Evolutionary conservation across 2,797 vertebrate genomes (phyloP).

Genomic region (Cottoperca gobio): DNA sequence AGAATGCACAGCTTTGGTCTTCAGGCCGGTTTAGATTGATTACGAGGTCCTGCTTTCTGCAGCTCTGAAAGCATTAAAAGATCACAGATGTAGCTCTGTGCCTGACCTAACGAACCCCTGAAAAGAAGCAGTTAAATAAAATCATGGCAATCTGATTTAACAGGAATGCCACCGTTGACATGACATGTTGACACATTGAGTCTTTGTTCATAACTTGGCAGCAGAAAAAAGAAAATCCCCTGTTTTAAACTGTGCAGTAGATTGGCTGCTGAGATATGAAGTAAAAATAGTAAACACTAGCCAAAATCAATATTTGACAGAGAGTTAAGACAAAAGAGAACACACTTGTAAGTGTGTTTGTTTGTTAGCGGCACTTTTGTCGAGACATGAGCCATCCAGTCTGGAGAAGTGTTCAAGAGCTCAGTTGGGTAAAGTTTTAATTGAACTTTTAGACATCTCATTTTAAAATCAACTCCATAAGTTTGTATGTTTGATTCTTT

Average conservation of each 20-base stretch:
- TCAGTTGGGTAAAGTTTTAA: not conserved
- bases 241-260: slow-evolving; percentile 17
- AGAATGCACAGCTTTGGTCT: not conserved
- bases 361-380: not conserved
- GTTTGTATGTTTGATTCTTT: slow-evolving; percentile 9
- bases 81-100: not conserved
- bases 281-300: not conserved
- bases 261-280: slow-evolving; percentile 9
- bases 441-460: not conserved
- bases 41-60: not conserved
- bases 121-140: not conserved
- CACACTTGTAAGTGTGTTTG: not conserved
- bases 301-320: slow-evolving; percentile 25
- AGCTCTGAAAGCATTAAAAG: slow-evolving; percentile 9
- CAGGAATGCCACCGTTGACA: slow-evolving; percentile 11
- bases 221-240: not conserved
- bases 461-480: slow-evolving; percentile 2
- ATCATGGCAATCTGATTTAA: not conserved
- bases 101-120: not conserved
- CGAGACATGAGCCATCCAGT: not conserved
- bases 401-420: not conserved
- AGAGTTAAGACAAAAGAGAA: slow-evolving; percentile 11
- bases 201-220: slow-evolving; percentile 25
- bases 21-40: slow-evolving; percentile 4
- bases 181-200: not conserved